These are phyloP conservation scores for Silurus glanis DNA, from an alignment of 2,113 vertebrate genomes.

Conservation along the genomic window DNA sequence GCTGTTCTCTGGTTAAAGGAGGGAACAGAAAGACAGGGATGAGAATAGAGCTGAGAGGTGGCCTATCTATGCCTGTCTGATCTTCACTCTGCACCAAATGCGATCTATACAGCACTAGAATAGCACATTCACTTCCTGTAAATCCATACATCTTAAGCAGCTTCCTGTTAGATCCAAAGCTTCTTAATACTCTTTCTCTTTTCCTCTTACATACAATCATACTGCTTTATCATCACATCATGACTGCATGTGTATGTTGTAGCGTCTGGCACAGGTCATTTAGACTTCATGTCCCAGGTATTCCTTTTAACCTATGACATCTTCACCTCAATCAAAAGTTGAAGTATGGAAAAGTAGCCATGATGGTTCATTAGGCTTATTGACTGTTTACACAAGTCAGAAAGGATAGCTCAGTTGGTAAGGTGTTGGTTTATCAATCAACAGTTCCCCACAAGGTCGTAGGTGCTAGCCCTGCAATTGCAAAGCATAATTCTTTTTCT, in stretches of 20 bases:
- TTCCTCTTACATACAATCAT: background rate
- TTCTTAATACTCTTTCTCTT: background rate
- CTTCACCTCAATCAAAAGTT: too few species aligned
- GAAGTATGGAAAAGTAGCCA: too few species aligned
- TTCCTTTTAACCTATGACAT: too few species aligned
- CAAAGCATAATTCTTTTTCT: too few species aligned
- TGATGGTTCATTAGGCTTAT: too few species aligned
- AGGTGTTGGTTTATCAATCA: too few species aligned
- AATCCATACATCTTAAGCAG: conserved; percentile 45
- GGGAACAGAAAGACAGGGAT: conserved; percentile 4
- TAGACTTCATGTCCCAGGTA: too few species aligned
- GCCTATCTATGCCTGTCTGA: background rate
- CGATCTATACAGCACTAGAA: conserved; percentile 6
- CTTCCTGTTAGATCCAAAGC: conserved; percentile 2
- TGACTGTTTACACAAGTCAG: too few species aligned
- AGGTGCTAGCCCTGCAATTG: too few species aligned
- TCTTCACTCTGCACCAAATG: background rate
- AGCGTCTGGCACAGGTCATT: too few species aligned
- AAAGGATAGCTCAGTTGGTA: too few species aligned
- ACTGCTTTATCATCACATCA: background rate
- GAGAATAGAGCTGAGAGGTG: conserved; percentile 24
- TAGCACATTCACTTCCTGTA: conserved; percentile 35
- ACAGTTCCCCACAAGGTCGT: too few species aligned
- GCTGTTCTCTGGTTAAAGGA: conserved; percentile 31
- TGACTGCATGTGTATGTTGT: background rate